A percentile compares a stretch with the other conserved stretches of the same genome.
phyloP scores from a whole-genome alignment of 2,797 vertebrate species.

The Sebastes flavidus region DNA sequence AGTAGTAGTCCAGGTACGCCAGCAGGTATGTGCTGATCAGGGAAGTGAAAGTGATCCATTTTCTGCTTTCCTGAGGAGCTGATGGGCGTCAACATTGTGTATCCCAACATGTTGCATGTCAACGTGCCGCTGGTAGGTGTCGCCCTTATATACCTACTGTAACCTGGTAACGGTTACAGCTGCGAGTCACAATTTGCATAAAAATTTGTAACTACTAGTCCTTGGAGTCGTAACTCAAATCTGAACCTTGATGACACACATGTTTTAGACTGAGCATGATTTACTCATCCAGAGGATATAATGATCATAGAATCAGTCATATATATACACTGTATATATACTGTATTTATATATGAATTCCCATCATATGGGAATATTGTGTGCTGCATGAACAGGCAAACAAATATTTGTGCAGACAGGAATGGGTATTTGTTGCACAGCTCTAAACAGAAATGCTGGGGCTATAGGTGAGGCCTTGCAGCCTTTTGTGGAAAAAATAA shows the following conservation, averaged over 20 bases:
- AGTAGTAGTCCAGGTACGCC: too few species aligned
- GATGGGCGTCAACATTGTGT: too few species aligned
- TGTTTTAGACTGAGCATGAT: not conserved
- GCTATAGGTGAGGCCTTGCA: not conserved
- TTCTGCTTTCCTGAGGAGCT: too few species aligned
- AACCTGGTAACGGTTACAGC: too few species aligned
- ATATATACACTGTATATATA: too few species aligned
- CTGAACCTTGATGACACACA: not conserved
- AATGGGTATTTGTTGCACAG: not conserved
- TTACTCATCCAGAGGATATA: not conserved
- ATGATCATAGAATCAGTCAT: too few species aligned
- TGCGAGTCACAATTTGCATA: not conserved
- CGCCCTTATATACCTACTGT: not conserved
- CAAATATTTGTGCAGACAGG: not conserved
- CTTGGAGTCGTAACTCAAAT: not conserved
- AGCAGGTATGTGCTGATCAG: too few species aligned
- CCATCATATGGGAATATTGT: not conserved
- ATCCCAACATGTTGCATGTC: too few species aligned
- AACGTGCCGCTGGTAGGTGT: too few species aligned
- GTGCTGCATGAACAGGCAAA: not conserved
- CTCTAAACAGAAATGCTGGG: not conserved
- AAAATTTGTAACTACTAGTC: not conserved
- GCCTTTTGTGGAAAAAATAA: slow-evolving; percentile 16
- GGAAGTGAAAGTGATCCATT: too few species aligned
- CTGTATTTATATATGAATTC: not conserved